Percentiles rank a stretch among this genome's conserved stretches.
Evolutionary conservation across 2,797 vertebrate species (phyloP).

Genomic region (Xerus rutilus): DNA sequence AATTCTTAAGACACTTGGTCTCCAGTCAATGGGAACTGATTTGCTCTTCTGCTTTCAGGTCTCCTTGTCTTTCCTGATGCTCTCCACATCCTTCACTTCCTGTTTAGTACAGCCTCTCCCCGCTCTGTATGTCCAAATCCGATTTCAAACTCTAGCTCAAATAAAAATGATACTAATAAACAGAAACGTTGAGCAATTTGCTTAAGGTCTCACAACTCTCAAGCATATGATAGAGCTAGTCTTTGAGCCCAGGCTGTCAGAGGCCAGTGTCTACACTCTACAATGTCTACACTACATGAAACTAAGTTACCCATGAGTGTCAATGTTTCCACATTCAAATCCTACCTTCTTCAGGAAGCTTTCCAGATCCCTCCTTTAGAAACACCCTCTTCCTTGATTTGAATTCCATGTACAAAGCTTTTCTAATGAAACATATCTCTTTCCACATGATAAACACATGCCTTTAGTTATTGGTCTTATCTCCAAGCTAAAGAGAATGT

Average conservation of each 20-base stretch:
- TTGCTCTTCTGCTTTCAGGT: neutral
- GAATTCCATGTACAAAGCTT: neutral
- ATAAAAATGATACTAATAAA: neutral
- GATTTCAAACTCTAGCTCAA: neutral
- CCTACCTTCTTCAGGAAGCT: neutral
- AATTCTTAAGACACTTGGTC: neutral
- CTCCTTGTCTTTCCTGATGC: neutral
- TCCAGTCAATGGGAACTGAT: neutral
- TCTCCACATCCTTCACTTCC: neutral
- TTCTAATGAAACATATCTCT: neutral
- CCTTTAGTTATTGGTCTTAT: neutral
- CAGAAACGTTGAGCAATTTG: constrained; percentile 12
- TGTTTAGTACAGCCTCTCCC: neutral
- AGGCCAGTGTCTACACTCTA: neutral
- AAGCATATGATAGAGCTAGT: neutral
- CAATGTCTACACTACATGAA: neutral
- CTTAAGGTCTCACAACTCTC: neutral
- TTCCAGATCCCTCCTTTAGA: neutral
- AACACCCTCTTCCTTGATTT: neutral
- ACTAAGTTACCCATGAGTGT: neutral
- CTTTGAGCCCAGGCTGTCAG: neutral
- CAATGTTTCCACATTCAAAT: neutral
- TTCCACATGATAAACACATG: neutral
- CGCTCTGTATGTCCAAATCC: neutral
- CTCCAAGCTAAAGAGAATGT: neutral